These are phyloP conservation scores for Criorhina ranunculi DNA, from an alignment of 2,888 invertebrate genomes.

Conservation along the genomic window DNA sequence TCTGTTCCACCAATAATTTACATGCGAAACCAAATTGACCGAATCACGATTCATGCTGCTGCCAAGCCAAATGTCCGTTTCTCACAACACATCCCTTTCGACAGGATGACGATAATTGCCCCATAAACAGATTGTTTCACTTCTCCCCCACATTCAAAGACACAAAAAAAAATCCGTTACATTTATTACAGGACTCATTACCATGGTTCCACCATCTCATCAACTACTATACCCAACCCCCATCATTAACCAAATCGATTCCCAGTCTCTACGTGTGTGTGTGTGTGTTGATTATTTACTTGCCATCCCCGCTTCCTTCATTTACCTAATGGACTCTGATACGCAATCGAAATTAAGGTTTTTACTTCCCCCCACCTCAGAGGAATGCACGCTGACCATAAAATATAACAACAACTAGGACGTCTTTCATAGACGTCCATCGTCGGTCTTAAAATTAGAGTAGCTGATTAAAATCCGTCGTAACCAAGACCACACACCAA, in stretches of 20 bases:
- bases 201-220: conserved; percentile 57
- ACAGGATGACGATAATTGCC: conserved; percentile 65
- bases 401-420: conserved; percentile 47
- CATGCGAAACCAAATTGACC: conserved; percentile 56
- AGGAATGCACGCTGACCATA: conserved; percentile 37
- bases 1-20: conserved; percentile 47
- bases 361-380: conserved; percentile 4
- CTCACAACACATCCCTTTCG: conserved; percentile 50
- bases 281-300: neutral
- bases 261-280: neutral
- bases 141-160: conserved; percentile 29
- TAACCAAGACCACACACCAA: conserved; percentile 10
- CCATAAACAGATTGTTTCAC: conserved; percentile 74
- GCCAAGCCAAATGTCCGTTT: conserved; percentile 48
- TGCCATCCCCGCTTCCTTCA: conserved; percentile 3
- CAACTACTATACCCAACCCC: conserved; percentile 34
- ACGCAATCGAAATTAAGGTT: conserved; percentile 60
- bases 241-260: conserved; percentile 54
- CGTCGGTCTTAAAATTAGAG: conserved; percentile 63
- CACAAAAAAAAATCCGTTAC: conserved; percentile 39
- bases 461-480: conserved; percentile 67
- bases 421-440: conserved; percentile 38
- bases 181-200: conserved; percentile 71
- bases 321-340: conserved; percentile 70
- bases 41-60: conserved; percentile 43